These are phyloP conservation scores for Penaeus monodon DNA, from an alignment of 2,888 invertebrate genomes.

Conservation along the genomic window DNA sequence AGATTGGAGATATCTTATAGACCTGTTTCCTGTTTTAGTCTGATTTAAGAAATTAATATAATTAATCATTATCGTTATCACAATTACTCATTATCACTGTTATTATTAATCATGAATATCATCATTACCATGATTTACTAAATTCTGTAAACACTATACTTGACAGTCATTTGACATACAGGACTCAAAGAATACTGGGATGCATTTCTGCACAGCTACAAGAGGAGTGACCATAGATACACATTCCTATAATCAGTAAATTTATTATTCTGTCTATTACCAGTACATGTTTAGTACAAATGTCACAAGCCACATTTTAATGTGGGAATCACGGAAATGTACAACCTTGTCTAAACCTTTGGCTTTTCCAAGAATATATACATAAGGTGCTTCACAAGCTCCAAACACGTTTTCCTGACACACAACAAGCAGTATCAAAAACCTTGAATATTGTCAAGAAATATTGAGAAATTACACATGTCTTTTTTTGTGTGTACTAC, in stretches of 20 bases:
- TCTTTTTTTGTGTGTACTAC: constrained; percentile 46
- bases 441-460: constrained; percentile 20
- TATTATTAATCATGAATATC: no score
- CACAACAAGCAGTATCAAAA: constrained; percentile 37
- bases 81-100: no score
- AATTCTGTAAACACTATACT: neutral
- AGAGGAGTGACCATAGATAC: neutral
- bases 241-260: constrained; percentile 22
- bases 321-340: constrained; percentile 34
- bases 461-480: constrained; percentile 28
- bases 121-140: no score
- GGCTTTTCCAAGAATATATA: constrained; percentile 40
- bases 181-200: neutral
- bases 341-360: constrained; percentile 55
- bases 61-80: no score
- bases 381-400: constrained; percentile 47
- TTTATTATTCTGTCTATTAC: constrained; percentile 34
- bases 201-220: no score
- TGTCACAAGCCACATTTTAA: constrained; percentile 47
- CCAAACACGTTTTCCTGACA: constrained; percentile 26
- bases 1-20: no score
- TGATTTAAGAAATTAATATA: no score
- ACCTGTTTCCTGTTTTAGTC: no score
- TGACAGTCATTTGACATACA: neutral
- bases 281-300: constrained; percentile 50